These are phyloP conservation scores for Machimus rusticus DNA, from an alignment of 2,888 invertebrate species.

Conservation along the genomic window DNA sequence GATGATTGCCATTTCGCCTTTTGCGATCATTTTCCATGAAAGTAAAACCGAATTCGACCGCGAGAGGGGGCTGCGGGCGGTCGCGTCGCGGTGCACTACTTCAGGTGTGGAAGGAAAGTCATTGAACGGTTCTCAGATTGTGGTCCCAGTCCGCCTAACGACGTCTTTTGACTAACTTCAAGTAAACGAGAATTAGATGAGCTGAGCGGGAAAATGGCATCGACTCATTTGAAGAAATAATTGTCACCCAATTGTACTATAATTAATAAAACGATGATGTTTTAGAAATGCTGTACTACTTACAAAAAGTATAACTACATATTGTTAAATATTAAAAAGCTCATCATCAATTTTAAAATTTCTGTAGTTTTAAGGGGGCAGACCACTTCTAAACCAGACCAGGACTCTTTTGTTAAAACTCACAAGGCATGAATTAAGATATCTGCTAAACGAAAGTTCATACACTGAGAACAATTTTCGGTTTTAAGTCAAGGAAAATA, in stretches of 20 bases:
- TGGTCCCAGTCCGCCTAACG: background rate
- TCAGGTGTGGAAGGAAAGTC: background rate
- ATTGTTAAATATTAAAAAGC: no score
- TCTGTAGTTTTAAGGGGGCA: no score
- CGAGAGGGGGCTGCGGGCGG: background rate
- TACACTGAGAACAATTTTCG: no score
- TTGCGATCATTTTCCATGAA: constrained; percentile 19
- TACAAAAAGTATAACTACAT: no score
- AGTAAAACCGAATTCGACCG: constrained; percentile 14
- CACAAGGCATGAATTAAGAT: no score
- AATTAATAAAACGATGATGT: no score
- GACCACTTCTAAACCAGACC: no score
- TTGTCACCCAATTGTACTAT: background rate
- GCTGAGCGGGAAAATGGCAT: background rate
- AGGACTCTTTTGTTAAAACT: no score
- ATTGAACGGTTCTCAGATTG: background rate
- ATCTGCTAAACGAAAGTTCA: no score
- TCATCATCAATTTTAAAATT: no score
- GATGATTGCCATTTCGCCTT: constrained; percentile 28
- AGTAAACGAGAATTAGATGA: background rate
- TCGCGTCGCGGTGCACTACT: background rate
- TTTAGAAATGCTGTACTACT: no score
- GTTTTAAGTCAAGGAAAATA: no score
- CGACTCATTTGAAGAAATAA: background rate
- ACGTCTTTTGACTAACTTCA: background rate